Base-by-base conservation (phyloP, 2,797 vertebrate genomes). In the Dromococcyx pavoninus region DNA sequence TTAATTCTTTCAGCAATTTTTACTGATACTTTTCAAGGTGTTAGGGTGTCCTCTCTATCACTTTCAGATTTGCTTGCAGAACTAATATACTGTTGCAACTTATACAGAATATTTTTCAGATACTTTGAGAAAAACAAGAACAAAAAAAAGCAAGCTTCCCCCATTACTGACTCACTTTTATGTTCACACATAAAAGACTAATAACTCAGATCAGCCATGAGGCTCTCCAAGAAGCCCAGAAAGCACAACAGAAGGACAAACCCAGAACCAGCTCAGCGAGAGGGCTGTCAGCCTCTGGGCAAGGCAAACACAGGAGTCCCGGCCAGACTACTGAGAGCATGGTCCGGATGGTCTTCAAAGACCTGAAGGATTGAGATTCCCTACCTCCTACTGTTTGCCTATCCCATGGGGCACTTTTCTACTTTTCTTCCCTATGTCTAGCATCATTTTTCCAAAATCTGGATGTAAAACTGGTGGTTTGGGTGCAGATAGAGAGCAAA, bases 1-100 rank as follows among this genome's bases (percentile, higher is more conserved):
- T 97, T 97, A 97, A 97, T 97, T 96, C 66, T 97, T 97, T 97
- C 97, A 97, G 96, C 94, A 96, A 88, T 96, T 98, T 97, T 96
- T 95, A 95, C 91, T 77, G 90, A 97, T 96, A 90, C 93, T 97
- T 98, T 96, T 96, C 94, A 95, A 96, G 91, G 94, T 93, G 92
- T 94, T 90, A 77, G 86, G 91, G 64, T 95, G 86, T 95, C 82
- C 86, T 79, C 92, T 95, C 97, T 51, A 97, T 91, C 76, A 91
- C 88, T 97, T 97, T 91, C 30, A 46, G 96, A 95, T 96, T 96
- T 91, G 89, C 93, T 91, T 90, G 90, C 91, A 95, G 93, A 81
- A n/a, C 86, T 94, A 95, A 96, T 81, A 56, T 53, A 46, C 67
- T 73, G 43, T 74, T 91, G 95, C 82, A 96, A 90, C 80, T 95